These are phyloP conservation scores for Cotesia vestalis DNA, from an alignment of 1,140 invertebrate species.

Conservation along the genomic window DNA sequence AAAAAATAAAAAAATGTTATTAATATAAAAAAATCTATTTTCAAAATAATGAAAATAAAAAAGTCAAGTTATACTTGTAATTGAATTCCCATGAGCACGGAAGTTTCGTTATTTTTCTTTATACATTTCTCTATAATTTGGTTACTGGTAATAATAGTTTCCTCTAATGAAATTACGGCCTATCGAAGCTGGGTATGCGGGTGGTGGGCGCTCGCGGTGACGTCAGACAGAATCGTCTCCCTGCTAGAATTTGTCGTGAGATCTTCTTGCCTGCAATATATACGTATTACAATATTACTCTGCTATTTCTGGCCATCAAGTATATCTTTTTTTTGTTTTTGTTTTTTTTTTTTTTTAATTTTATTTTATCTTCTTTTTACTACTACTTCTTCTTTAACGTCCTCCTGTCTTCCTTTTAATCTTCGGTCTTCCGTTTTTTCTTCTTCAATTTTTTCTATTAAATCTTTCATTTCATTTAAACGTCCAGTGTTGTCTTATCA, in stretches of 20 bases:
- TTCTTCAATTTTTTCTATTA: too few species aligned
- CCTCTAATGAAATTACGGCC: constrained; percentile 43
- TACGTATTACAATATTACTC: constrained; percentile 57
- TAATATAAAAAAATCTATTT: too few species aligned
- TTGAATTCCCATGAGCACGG: neutral
- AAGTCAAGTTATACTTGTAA: constrained; percentile 15
- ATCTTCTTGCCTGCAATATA: constrained; percentile 63
- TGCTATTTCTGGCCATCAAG: constrained; percentile 49
- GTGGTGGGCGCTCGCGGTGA: constrained; percentile 62
- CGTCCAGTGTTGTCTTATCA: too few species aligned
- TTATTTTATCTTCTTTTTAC: neutral
- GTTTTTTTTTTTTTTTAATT: constrained; percentile 33
- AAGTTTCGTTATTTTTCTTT: too few species aligned
- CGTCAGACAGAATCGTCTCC: constrained; percentile 63
- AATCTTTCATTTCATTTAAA: too few species aligned
- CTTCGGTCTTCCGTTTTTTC: constrained; percentile 37
- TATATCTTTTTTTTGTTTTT: constrained; percentile 39
- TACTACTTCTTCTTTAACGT: constrained; percentile 2
- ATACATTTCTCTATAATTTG: neutral
- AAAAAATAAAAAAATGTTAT: too few species aligned
- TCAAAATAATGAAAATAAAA: constrained; percentile 15
- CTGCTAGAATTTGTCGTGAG: constrained; percentile 64
- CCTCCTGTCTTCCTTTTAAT: constrained; percentile 18
- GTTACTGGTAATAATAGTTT: constrained; percentile 5
- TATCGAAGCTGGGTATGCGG: constrained; percentile 56